Conservation (phyloP, 1,140 invertebrate species). For the Drosophila serrata region DNA sequence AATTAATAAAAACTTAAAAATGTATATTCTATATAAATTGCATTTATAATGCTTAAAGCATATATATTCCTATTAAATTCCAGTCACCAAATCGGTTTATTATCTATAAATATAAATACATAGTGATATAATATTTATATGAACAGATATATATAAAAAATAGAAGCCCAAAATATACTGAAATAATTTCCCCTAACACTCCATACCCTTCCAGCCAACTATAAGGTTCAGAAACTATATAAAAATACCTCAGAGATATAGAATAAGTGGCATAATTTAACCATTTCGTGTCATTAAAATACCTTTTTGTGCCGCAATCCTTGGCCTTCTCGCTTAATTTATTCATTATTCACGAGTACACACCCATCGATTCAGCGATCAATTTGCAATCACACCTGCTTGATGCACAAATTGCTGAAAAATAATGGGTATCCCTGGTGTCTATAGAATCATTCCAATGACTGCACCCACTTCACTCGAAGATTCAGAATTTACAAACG, state of each 20-base stretch:
- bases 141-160: too few relatives aligned
- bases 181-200: not conserved
- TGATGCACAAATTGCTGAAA: conserved; percentile 34
- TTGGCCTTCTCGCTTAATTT: conserved; percentile 20
- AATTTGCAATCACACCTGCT: conserved; percentile 36
- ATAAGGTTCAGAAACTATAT: too few relatives aligned
- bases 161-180: too few relatives aligned
- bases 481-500: conserved; percentile 18
- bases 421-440: conserved; percentile 34
- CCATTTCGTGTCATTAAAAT: conserved; percentile 8
- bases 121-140: too few relatives aligned
- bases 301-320: conserved; percentile 5
- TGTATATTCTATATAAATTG: too few relatives aligned
- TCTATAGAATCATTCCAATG: conserved; percentile 1
- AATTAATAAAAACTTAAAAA: too few relatives aligned
- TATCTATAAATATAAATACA: too few relatives aligned
- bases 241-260: not conserved
- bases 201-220: not conserved
- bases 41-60: too few relatives aligned
- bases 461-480: conserved; percentile 42
- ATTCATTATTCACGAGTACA: conserved; percentile 28
- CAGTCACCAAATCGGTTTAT: not conserved
- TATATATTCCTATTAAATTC: not conserved
- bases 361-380: conserved; percentile 9
- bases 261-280: not conserved